A percentile compares a stretch with the other conserved stretches of the same genome.
Conservation (phyloP, 1,140 invertebrate species). For the Musca domestica region DNA sequence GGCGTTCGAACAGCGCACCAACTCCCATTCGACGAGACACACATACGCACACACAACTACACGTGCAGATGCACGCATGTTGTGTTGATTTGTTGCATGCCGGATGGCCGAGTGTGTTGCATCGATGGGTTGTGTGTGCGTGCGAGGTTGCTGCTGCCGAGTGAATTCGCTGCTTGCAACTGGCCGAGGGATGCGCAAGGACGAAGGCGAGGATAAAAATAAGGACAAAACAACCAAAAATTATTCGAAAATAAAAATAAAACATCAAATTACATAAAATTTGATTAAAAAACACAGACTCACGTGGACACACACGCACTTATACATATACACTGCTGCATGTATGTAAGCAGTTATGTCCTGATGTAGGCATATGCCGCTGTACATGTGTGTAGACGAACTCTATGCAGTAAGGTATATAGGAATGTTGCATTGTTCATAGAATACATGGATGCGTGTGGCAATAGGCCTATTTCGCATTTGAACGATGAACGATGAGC, state of each 20-base stretch:
- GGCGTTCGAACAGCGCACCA: too few relatives aligned
- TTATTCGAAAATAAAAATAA: slow-evolving; percentile 33
- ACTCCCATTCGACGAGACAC: not conserved
- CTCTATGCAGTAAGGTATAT: too few relatives aligned
- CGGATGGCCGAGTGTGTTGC: not conserved
- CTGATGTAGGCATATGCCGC: too few relatives aligned
- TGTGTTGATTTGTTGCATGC: not conserved
- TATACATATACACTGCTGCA: not conserved
- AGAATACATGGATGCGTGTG: too few relatives aligned
- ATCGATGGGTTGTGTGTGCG: not conserved
- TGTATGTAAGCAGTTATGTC: not conserved
- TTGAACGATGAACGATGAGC: too few relatives aligned
- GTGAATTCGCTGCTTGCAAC: slow-evolving; percentile 27
- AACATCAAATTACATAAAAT: slow-evolving; percentile 53
- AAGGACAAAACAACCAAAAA: slow-evolving; percentile 49
- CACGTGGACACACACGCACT: slow-evolving; percentile 1
- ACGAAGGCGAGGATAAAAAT: slow-evolving; percentile 31
- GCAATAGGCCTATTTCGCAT: too few relatives aligned
- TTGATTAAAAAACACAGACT: slow-evolving; percentile 30
- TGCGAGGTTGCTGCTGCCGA: slow-evolving; percentile 19
- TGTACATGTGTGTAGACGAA: too few relatives aligned
- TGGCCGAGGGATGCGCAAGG: slow-evolving; percentile 15
- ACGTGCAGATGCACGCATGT: slow-evolving; percentile 7
- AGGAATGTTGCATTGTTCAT: too few relatives aligned
- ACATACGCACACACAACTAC: not conserved